A percentile compares a stretch with the other conserved stretches of the same genome.
These are phyloP conservation scores for Diplodus sargus DNA, from an alignment of 2,797 vertebrate genomes.

Conservation along the genomic window DNA sequence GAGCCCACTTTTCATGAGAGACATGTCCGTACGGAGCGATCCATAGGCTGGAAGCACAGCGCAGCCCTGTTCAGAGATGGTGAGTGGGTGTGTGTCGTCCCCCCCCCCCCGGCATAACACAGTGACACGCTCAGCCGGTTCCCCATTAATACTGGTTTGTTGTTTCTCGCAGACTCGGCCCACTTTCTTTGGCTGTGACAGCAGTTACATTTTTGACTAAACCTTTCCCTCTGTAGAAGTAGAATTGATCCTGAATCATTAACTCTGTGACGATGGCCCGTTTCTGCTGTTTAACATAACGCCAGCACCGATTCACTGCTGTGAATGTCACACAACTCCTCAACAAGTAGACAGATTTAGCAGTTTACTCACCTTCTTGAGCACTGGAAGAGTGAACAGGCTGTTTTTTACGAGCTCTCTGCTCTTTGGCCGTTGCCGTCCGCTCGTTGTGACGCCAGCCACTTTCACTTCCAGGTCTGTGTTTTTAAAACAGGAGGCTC, in stretches of 20 bases:
- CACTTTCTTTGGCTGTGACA: conserved; percentile 40
- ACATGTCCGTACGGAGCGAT: conserved; percentile 88
- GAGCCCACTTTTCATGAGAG: conserved; percentile 87
- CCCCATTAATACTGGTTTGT: conserved; percentile 68
- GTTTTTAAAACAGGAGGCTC: conserved; percentile 37
- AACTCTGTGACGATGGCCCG: conserved; percentile 9
- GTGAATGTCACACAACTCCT: not conserved
- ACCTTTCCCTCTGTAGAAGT: conserved; percentile 23
- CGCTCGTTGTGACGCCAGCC: conserved; percentile 42
- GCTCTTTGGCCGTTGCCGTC: conserved; percentile 33
- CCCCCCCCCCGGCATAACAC: conserved; percentile 72
- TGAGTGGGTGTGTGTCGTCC: conserved; percentile 89
- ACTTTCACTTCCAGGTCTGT: conserved; percentile 80
- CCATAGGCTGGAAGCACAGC: conserved; percentile 90
- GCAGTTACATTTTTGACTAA: conserved; percentile 25
- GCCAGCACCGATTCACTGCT: not conserved
- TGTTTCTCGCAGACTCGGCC: conserved; percentile 52
- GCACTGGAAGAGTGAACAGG: not conserved
- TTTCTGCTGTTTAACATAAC: conserved; percentile 21
- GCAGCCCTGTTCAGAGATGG: conserved; percentile 89
- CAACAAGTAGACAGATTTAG: not conserved
- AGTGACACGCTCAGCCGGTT: conserved; percentile 70
- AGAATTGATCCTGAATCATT: conserved; percentile 36
- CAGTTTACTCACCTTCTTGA: conserved; percentile 56
- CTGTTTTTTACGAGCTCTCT: conserved; percentile 6